Percentiles rank a stretch among this genome's conserved stretches.
These are phyloP conservation scores for Lepidurus couesii DNA, from an alignment of 1,140 invertebrate genomes.

Conservation along the genomic window DNA sequence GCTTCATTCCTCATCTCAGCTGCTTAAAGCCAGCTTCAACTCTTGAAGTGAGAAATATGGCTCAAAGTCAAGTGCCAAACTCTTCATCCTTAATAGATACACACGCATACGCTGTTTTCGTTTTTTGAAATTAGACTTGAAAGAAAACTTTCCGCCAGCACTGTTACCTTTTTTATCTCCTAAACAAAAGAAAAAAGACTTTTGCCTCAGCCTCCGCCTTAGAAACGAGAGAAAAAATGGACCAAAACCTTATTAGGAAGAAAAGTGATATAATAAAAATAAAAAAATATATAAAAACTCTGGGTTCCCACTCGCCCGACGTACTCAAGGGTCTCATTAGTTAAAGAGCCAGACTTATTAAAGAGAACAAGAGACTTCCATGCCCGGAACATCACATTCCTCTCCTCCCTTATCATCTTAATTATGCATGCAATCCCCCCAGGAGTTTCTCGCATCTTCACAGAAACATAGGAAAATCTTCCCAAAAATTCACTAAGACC, in stretches of 20 bases:
- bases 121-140: neutral
- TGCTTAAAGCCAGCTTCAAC: neutral
- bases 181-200: neutral
- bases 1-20: neutral
- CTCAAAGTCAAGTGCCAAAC: slow-evolving; percentile 17
- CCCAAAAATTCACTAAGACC: neutral
- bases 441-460: slow-evolving; percentile 6
- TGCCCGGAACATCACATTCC: neutral
- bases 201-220: slow-evolving; percentile 6
- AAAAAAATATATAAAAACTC: neutral
- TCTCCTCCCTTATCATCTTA: slow-evolving; percentile 3
- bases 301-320: neutral
- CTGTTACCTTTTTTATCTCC: neutral
- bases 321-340: slow-evolving; percentile 21
- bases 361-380: slow-evolving; percentile 22
- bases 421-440: slow-evolving; percentile 18
- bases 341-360: slow-evolving; percentile 22
- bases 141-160: neutral
- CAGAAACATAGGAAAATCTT: neutral
- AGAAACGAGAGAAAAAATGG: neutral
- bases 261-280: slow-evolving; percentile 21
- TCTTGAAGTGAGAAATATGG: slow-evolving; percentile 6
- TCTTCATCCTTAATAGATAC: slow-evolving; percentile 9
- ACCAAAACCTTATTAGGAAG: neutral
- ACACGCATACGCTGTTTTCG: neutral